Conservation (phyloP, 2,113 vertebrate species). For the Salvelinus fontinalis region DNA sequence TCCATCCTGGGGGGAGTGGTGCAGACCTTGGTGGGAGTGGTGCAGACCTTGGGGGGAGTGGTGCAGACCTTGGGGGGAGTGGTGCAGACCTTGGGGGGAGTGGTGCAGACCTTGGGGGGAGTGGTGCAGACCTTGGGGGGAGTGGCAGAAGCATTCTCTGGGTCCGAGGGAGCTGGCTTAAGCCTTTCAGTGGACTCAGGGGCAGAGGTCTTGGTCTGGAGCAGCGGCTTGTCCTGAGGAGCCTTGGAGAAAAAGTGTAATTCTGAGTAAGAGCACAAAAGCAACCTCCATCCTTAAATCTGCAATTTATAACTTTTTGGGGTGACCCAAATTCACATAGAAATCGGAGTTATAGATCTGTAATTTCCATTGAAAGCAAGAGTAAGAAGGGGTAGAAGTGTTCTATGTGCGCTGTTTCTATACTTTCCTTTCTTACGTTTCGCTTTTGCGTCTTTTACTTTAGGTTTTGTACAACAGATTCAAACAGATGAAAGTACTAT, state of each 20-base stretch:
- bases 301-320: too few species aligned
- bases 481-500: too few species aligned
- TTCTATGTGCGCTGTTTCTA: too few species aligned
- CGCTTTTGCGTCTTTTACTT: too few species aligned
- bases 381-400: too few species aligned
- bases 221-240: slow-evolving; percentile 19
- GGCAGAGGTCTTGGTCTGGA: slow-evolving; percentile 22
- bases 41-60: not conserved
- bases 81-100: not conserved
- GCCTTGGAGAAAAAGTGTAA: slow-evolving; percentile 21
- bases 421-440: too few species aligned
- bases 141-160: not conserved
- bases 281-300: not conserved
- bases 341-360: too few species aligned
- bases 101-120: not conserved
- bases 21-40: not conserved
- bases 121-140: not conserved
- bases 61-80: not conserved
- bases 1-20: slow-evolving; percentile 6
- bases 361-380: too few species aligned
- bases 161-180: slow-evolving; percentile 6
- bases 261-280: not conserved
- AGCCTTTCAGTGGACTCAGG: slow-evolving; percentile 21
- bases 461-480: too few species aligned
- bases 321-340: too few species aligned